Evolutionary conservation across 2,113 vertebrate species (phyloP).

Genomic region (Channa argus): DNA sequence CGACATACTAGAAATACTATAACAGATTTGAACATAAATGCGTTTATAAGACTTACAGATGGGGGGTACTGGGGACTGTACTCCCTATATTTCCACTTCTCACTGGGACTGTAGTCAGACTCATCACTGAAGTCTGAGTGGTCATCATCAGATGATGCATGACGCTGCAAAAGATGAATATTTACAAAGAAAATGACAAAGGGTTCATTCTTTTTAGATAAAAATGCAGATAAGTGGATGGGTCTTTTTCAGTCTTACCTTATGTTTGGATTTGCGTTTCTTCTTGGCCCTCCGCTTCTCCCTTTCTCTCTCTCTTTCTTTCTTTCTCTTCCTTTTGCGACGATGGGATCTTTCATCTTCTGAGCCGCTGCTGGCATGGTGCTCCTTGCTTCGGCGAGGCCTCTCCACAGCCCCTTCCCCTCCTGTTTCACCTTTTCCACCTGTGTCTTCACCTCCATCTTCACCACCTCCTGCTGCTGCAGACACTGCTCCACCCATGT

Average conservation of each 20-base stretch:
- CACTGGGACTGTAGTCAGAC: conserved; percentile 93
- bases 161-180: conserved; percentile 82
- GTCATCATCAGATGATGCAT: conserved; percentile 94
- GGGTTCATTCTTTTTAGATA: neutral
- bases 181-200: neutral
- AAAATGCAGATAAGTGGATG: neutral
- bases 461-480: conserved; percentile 79
- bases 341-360: conserved; percentile 91
- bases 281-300: conserved; percentile 89
- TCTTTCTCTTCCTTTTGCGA: conserved; percentile 89
- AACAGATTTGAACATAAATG: too few species aligned
- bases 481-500: conserved; percentile 59
- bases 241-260: conserved; percentile 77
- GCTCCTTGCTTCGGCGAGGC: conserved; percentile 80
- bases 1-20: neutral
- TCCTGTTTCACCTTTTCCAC: conserved; percentile 62
- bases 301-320: conserved; percentile 90
- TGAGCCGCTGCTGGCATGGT: conserved; percentile 85
- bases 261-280: conserved; percentile 95
- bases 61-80: conserved; percentile 91
- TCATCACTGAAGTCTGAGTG: conserved; percentile 94
- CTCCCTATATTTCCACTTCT: conserved; percentile 94
- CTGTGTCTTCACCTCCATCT: conserved; percentile 82
- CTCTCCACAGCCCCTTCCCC: conserved; percentile 81
- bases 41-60: conserved; percentile 71